Conservation (phyloP, 2,113 vertebrate species). For the Clarias macrocephalus region DNA sequence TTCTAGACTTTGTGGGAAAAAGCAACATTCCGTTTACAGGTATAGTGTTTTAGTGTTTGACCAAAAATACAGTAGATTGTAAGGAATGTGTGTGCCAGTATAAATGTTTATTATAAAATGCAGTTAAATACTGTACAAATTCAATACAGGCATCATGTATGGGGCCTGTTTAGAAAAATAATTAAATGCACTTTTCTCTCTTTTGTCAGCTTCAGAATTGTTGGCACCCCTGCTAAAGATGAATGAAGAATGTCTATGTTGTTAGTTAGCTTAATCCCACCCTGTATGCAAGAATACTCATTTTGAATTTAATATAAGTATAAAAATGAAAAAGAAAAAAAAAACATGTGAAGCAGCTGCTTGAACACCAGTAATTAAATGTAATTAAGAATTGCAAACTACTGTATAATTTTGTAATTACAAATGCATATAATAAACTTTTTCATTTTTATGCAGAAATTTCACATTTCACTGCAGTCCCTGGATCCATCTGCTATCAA, state of each 20-base stretch:
- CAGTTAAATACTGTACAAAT: not conserved
- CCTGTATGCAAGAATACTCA: not conserved
- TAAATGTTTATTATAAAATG: too few species aligned
- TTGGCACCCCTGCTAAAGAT: not conserved
- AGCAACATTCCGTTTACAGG: slow-evolving; percentile 70
- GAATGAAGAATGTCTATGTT: not conserved
- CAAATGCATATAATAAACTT: too few species aligned
- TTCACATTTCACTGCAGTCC: slow-evolving; percentile 57
- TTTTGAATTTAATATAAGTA: not conserved
- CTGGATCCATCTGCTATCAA: slow-evolving; percentile 81
- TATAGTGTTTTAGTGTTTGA: slow-evolving; percentile 31
- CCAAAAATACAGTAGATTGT: not conserved
- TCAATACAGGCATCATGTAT: not conserved
- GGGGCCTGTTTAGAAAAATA: not conserved
- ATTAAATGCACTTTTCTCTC: not conserved
- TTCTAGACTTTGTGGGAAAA: slow-evolving; percentile 83
- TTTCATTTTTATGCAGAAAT: slow-evolving; percentile 52
- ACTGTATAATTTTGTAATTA: not conserved
- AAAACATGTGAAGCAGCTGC: not conserved
- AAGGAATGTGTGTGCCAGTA: not conserved
- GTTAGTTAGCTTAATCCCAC: not conserved
- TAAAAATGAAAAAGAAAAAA: not conserved
- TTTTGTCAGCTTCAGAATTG: not conserved
- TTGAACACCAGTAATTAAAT: not conserved
- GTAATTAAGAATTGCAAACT: not conserved